Evolutionary conservation across 2,888 invertebrate species (phyloP), one percentile per base, ranked within the genome.

Genomic region (Dryomyza anilis): DNA sequence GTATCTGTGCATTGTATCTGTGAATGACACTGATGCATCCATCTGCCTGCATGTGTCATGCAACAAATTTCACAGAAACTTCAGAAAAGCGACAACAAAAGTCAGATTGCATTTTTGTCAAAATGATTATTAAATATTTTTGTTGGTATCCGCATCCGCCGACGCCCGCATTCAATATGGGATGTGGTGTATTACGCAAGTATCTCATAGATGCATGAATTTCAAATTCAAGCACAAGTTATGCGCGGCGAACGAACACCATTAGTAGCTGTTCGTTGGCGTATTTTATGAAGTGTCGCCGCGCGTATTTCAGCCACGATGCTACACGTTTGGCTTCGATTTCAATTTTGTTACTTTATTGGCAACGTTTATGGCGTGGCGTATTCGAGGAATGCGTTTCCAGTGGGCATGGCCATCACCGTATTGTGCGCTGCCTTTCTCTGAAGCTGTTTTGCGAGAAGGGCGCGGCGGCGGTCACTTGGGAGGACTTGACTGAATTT

Each of bases 1-100:
- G 53, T 52, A 19, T 64, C 48, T 64, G 67, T 73, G 69, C 69
- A 33, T 14, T 23, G 56, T 7, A 10, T 39, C 2, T 58, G 45
- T 65, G 55, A 64, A 65, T 62, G 53, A 63, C 57, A 61, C 65
- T 43, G 50, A 48, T 14, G 25, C 33, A 36, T 14, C 8, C 50
- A 25, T 30, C 50, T 29, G 57, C 57, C 64, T 39, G 64, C 50
- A 50, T 58, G n/a, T 75, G 72, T 74, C 74, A 72, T 16, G 55
- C 48, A 52, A 25, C 25, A 25, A 21, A 36, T 57, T n/a, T 43
- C 43, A 19, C 7, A 43, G 19, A 43, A 6, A 43, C 19, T n/a
- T 8, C 5, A n/a, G n/a, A n/a, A n/a, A n/a, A n/a, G n/a, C n/a
- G n/a, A n/a, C n/a, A n/a, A n/a, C n/a, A 16, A 16, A 4, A 16